Conservation (phyloP, 2,888 invertebrate species). For the Cenopis cana region DNA sequence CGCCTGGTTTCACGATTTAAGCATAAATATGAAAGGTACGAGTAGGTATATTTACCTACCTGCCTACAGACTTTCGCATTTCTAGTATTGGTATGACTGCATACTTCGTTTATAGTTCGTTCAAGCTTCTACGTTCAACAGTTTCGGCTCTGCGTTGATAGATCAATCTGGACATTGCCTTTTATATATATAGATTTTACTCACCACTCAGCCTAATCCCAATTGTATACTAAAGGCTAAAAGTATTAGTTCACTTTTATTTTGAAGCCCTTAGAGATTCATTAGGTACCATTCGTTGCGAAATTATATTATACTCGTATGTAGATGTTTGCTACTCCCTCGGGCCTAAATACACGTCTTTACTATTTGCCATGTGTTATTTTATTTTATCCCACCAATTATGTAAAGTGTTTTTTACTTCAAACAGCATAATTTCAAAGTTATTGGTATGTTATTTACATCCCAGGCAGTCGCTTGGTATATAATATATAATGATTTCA, state of each 20-base stretch:
- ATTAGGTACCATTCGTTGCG: constrained; percentile 9
- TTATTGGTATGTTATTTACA: constrained; percentile 5
- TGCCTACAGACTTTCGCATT: too few species aligned
- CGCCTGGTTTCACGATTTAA: too few species aligned
- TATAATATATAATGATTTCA: background rate
- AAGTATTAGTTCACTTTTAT: constrained; percentile 7
- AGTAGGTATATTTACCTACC: too few species aligned
- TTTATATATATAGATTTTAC: too few species aligned
- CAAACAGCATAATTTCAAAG: background rate
- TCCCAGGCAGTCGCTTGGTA: background rate
- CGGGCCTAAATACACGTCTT: background rate
- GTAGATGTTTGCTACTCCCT: constrained; percentile 12
- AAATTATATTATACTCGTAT: constrained; percentile 5
- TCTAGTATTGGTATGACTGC: too few species aligned
- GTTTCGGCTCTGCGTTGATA: too few species aligned
- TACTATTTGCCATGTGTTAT: background rate
- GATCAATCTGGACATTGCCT: too few species aligned
- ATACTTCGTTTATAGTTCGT: too few species aligned
- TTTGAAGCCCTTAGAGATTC: background rate
- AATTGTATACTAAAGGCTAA: background rate
- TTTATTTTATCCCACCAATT: constrained; percentile 2
- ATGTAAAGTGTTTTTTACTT: background rate
- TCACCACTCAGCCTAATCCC: background rate
- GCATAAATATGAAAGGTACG: too few species aligned
- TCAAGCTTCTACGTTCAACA: too few species aligned